A percentile compares a stretch with the other conserved stretches of the same genome.
These are phyloP conservation scores for Acrocera orbiculus DNA, from an alignment of 2,888 invertebrate genomes.

Conservation along the genomic window DNA sequence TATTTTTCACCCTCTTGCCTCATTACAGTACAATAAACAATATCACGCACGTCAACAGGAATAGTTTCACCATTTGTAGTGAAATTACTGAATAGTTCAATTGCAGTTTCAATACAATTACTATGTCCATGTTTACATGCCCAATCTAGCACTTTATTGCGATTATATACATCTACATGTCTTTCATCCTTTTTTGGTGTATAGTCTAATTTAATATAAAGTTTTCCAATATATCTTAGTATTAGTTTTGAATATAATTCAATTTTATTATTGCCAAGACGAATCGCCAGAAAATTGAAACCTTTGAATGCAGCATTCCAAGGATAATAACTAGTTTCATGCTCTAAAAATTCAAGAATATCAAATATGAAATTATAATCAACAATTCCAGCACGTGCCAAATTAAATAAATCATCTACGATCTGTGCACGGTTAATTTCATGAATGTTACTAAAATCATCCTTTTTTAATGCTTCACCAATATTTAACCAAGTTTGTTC, in stretches of 20 bases:
- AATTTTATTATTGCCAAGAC: conserved; percentile 18
- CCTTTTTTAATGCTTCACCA: conserved; percentile 32
- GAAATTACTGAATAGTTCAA: conserved; percentile 24
- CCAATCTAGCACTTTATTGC: conserved; percentile 40
- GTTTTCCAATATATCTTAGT: conserved; percentile 30
- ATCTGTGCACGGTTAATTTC: conserved; percentile 57
- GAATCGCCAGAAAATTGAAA: conserved; percentile 25
- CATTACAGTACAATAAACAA: conserved; percentile 60
- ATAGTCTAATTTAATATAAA: conserved; percentile 36
- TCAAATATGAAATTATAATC: conserved; percentile 44
- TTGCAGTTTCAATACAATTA: conserved; percentile 37
- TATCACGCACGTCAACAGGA: conserved; percentile 44
- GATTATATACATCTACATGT: conserved; percentile 40
- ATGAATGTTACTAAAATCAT: conserved; percentile 32
- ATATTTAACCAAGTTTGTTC: conserved; percentile 44
- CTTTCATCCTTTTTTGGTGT: conserved; percentile 27
- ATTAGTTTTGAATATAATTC: conserved; percentile 28
- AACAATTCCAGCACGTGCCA: conserved; percentile 49
- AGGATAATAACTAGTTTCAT: conserved; percentile 55
- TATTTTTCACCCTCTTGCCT: conserved; percentile 41
- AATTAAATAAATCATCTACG: conserved; percentile 60
- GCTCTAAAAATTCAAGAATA: conserved; percentile 47
- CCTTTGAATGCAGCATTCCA: conserved; percentile 50
- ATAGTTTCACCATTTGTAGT: conserved; percentile 22
- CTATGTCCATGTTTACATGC: conserved; percentile 44